Conservation (phyloP, 2,888 invertebrate species). For the Noctua janthe region DNA sequence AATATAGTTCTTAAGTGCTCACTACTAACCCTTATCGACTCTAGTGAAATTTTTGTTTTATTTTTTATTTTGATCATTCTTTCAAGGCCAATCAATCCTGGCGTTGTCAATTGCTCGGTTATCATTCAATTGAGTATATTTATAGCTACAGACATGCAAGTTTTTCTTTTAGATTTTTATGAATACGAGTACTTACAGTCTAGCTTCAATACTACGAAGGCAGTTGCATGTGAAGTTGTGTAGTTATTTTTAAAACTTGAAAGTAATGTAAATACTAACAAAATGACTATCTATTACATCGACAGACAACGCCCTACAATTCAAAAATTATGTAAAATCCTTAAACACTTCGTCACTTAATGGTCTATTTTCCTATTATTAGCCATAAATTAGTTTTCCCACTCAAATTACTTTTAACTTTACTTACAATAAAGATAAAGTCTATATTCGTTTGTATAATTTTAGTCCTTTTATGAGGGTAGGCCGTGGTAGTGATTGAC, state of each 20-base stretch:
- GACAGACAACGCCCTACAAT: slow-evolving; percentile 69
- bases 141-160: slow-evolving; percentile 11
- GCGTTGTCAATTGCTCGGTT: slow-evolving; percentile 23
- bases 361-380: slow-evolving; percentile 76
- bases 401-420: slow-evolving; percentile 15
- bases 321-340: slow-evolving; percentile 74
- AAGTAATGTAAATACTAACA: slow-evolving; percentile 18
- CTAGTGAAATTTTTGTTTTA: too few relatives aligned
- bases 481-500: slow-evolving; percentile 81
- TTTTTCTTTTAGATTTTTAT: slow-evolving; percentile 1
- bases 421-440: slow-evolving; percentile 16
- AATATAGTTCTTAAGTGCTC: too few relatives aligned
- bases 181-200: neutral
- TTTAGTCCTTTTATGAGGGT: slow-evolving; percentile 68
- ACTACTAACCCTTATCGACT: too few relatives aligned
- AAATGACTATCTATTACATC: slow-evolving; percentile 28
- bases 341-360: slow-evolving; percentile 72
- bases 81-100: slow-evolving; percentile 31
- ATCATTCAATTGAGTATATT: slow-evolving; percentile 34
- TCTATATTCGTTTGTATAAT: slow-evolving; percentile 25
- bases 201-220: neutral
- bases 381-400: slow-evolving; percentile 69
- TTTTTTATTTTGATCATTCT: neutral
- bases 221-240: too few relatives aligned
- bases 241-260: neutral